Evolutionary conservation across 1,140 invertebrate genomes (phyloP).

Genomic region (Hyles euphorbiae): DNA sequence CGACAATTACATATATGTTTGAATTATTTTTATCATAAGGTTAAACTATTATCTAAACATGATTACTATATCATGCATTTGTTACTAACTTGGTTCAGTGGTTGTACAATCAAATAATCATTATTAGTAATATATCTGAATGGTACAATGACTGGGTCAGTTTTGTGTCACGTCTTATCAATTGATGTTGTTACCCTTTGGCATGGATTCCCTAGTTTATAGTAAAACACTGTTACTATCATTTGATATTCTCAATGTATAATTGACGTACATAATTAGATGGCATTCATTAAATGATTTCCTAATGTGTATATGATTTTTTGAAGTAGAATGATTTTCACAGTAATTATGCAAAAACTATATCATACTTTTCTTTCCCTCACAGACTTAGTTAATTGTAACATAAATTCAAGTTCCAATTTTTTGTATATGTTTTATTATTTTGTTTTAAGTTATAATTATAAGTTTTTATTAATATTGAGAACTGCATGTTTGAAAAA

Average conservation of each 20-base stretch:
- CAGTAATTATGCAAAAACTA: too few species aligned
- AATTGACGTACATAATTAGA: not conserved
- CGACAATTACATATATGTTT: not conserved
- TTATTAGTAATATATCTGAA: constrained; percentile 9
- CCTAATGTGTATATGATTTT: too few species aligned
- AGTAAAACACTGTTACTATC: constrained; percentile 3
- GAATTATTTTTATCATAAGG: constrained; percentile 8
- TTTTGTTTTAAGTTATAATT: too few species aligned
- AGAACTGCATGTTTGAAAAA: too few species aligned
- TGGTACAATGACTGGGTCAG: constrained; percentile 16
- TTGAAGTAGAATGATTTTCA: too few species aligned
- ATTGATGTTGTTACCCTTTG: constrained; percentile 13
- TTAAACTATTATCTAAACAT: not conserved
- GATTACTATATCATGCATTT: constrained; percentile 8
- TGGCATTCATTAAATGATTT: too few species aligned
- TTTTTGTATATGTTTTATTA: too few species aligned
- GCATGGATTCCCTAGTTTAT: constrained; percentile 18
- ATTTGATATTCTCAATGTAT: not conserved
- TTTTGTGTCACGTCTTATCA: constrained; percentile 14
- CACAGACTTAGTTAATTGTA: too few species aligned
- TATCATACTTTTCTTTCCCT: too few species aligned
- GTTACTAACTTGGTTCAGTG: constrained; percentile 23
- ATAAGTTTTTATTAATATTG: too few species aligned
- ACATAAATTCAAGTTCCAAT: too few species aligned
- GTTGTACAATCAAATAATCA: constrained; percentile 11